Percentiles rank a stretch among this genome's conserved stretches.
Evolutionary conservation across 2,113 vertebrate genomes (phyloP).

Genomic region (Myanophis thanlyinensis): DNA sequence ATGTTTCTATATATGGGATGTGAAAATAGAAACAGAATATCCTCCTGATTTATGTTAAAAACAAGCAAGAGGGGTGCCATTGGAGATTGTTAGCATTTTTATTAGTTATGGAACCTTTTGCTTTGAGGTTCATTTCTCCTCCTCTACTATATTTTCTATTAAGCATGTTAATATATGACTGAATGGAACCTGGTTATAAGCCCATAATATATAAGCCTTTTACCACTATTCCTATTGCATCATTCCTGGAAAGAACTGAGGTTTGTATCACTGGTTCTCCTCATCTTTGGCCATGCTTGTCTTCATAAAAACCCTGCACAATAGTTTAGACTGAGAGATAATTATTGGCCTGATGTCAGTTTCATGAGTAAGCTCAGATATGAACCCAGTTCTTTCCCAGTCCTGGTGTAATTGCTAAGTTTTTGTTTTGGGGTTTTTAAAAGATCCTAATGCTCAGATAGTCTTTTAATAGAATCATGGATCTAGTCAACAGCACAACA

Average conservation of each 20-base stretch:
- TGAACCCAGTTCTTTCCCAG: not conserved
- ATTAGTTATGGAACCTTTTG: not conserved
- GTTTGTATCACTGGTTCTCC: not conserved
- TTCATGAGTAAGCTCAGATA: not conserved
- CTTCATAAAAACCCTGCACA: not conserved
- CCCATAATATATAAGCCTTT: not conserved
- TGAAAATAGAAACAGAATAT: not conserved
- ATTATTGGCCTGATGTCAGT: not conserved
- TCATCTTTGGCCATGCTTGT: not conserved
- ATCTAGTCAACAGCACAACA: conserved; percentile 72
- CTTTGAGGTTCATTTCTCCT: not conserved
- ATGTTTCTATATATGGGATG: not conserved
- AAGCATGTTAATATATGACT: not conserved
- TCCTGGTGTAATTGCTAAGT: not conserved
- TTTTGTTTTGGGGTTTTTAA: conserved; percentile 11
- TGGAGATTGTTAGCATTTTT: not conserved
- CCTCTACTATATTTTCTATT: not conserved
- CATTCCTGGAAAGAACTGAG: not conserved
- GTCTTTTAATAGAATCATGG: conserved; percentile 72
- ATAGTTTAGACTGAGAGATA: not conserved
- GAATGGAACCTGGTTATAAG: not conserved
- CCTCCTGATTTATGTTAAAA: not conserved
- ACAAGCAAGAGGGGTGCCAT: not conserved
- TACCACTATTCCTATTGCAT: not conserved
- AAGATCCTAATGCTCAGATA: conserved; percentile 67